Base-by-base conservation (phyloP, 1,140 invertebrate genomes). In the Pseudomyrmex dendroicus region DNA sequence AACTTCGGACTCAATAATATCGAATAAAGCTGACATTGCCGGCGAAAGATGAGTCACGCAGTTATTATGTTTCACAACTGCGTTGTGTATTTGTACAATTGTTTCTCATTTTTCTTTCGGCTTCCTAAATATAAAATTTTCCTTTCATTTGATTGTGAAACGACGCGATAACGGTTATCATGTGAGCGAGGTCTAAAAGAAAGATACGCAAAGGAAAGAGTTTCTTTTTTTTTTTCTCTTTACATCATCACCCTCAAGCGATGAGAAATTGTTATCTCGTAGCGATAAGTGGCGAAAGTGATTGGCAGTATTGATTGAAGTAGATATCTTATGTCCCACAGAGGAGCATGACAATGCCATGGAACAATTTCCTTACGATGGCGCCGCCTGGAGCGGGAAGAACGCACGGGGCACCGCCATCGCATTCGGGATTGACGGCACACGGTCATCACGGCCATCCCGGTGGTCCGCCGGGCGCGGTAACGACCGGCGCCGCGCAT, bases 221-320 rank as follows among this genome's bases (percentile, higher is more conserved):
- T 35, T 35, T 35, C 0, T 35, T 35, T 35, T 35, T 35, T 35
- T 35, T 35, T 35, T 7, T 7, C 35, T 35, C 35, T 35, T 35
- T 35, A 7, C 35, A 35, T 35, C 35, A 35, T 35, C 35, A 35
- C 0, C 35, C 35, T 35, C 35, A 5, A 35, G 5, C 35, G 35
- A 35, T 35, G 35, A 35, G 35, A 10, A 76, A 20, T 35, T 8
- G 25, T 52, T 52, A 64, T 13, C 50, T 20, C 20, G 62, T n/a
- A 8, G 22, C 48, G 56, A 80, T 20, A 54, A 62, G 25, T 10
- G 50, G 52, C 35, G 67, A 70, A 78, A 74, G 9, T 20, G 78
- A 80, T 85, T 89, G 91, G 90, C 92, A 93, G 90, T 93, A 91
- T 93, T 93, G 89, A 94, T 93, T 93, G 93, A 94, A 93, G 92